phyloP scores from a whole-genome alignment of 2,797 vertebrate genomes.

The Oryzias dopingdopingensis region DNA sequence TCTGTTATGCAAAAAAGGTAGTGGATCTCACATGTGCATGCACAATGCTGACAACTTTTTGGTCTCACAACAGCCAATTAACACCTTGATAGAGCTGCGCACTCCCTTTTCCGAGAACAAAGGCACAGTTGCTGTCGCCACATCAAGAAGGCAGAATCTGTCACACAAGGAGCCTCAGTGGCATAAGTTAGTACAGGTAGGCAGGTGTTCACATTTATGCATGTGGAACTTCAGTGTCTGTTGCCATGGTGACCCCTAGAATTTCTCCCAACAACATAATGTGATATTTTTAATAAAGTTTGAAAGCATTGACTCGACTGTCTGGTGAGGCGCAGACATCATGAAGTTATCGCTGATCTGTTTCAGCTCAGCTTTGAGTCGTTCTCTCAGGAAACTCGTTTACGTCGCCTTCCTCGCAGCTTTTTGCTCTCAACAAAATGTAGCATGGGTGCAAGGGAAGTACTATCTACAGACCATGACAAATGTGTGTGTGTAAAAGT shows the following conservation, averaged over 20 bases:
- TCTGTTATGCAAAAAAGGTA: constrained; percentile 41
- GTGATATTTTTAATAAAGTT: constrained; percentile 71
- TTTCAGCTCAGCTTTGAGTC: constrained; percentile 9
- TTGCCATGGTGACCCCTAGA: constrained; percentile 75
- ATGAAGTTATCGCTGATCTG: constrained; percentile 28
- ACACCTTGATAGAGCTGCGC: constrained; percentile 49
- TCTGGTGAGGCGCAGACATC: constrained; percentile 44
- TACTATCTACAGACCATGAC: constrained; percentile 38
- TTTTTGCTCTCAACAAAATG: constrained; percentile 20
- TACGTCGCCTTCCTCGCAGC: constrained; percentile 22
- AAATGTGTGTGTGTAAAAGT: constrained; percentile 23
- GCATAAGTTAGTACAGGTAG: constrained; percentile 53
- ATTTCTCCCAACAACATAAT: constrained; percentile 57
- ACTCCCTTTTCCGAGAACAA: constrained; percentile 50
- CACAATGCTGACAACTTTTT: constrained; percentile 45
- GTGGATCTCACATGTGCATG: constrained; percentile 37
- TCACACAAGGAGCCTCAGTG: constrained; percentile 45
- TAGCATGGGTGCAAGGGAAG: constrained; percentile 24
- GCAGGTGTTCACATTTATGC: constrained; percentile 59
- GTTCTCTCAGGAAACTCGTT: constrained; percentile 20
- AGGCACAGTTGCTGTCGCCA: constrained; percentile 39
- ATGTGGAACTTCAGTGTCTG: constrained; percentile 69
- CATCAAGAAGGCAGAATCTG: constrained; percentile 45
- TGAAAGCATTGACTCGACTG: constrained; percentile 54
- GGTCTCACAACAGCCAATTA: constrained; percentile 62